Evolutionary conservation across 2,797 vertebrate species (phyloP).

Genomic region (Philypnodon macrostomus): DNA sequence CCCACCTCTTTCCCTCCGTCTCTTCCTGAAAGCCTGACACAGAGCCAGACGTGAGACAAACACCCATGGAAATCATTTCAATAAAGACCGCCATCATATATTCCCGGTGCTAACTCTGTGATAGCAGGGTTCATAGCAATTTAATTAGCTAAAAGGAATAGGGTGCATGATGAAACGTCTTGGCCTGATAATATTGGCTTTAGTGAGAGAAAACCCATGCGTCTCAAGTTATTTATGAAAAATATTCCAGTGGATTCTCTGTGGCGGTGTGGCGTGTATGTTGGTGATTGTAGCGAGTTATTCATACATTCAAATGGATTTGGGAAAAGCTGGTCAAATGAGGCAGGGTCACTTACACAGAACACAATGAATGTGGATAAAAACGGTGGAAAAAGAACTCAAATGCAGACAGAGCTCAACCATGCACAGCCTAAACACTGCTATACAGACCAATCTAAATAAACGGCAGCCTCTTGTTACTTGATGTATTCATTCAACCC

Average conservation of each 20-base stretch:
- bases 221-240: constrained; percentile 53
- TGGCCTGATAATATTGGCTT: constrained; percentile 38
- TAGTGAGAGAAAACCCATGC: constrained; percentile 25
- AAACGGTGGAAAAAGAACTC: constrained; percentile 11
- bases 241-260: too few species aligned
- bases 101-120: constrained; percentile 48
- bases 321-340: too few species aligned
- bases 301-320: constrained; percentile 60
- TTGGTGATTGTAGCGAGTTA: constrained; percentile 43
- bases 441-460: constrained; percentile 47
- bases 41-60: constrained; percentile 66
- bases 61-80: constrained; percentile 69
- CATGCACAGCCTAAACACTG: constrained; percentile 50
- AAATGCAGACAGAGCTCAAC: constrained; percentile 39
- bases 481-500: constrained; percentile 59
- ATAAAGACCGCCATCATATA: constrained; percentile 59
- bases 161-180: constrained; percentile 42
- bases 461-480: constrained; percentile 50
- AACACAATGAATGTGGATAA: constrained; percentile 42
- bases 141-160: constrained; percentile 61
- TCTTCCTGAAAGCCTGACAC: constrained; percentile 59
- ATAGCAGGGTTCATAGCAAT: constrained; percentile 56
- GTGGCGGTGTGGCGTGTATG: constrained; percentile 50
- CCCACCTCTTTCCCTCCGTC: constrained; percentile 39
- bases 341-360: constrained; percentile 38